Evolutionary conservation across 2,113 vertebrate species (phyloP), one percentile per base, ranked within the genome.

Genomic region (Crotophaga sulcirostris): DNA sequence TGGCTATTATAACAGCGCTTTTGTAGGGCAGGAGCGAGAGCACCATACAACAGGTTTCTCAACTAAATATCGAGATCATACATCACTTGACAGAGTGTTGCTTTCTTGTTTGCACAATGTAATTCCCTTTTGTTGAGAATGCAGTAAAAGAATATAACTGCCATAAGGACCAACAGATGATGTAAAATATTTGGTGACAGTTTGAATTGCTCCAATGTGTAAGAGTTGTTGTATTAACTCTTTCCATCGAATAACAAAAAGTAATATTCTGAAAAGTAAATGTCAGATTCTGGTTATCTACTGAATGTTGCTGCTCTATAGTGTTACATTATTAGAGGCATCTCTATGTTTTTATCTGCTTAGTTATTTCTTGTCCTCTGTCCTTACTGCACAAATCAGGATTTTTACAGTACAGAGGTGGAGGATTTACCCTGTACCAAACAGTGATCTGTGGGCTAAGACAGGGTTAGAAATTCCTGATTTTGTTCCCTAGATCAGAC

Each of bases 91-190:
- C 40, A 47, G 47, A 82, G 63, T 33, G 55, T 64, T 91, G 66
- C 62, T 82, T 93, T 89, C 38, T 34, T 9, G 1, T 81, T 69
- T 42, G 10, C 87, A 87, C 40, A 81, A 66, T 56, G 34, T 85
- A 93, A 77, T 84, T 87, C 70, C 34, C 51, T 74, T 94, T 92
- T 84, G n/a, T 84, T 74, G 62, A 33, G 68, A 89, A 24, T 75
- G n/a, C 40, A 56, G 6, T 68, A 80, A 83, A 24, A 74, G 24
- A 87, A n/a, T 67, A 18, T 55, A 77, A 45, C 69, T 69, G 68
- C 80, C 33, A n/a, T 69, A 89, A 82, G 77, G 85, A 63, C 82
- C 2, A 14, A 64, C 47, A 80, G 76, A 87, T 76, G 73, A 91
- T 72, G 25, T 63, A 54, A 84, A 80, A 20, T 67, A 83, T 62